These are phyloP conservation scores for Reinhardtius hippoglossoides DNA, from an alignment of 2,113 vertebrate species.

Conservation along the genomic window DNA sequence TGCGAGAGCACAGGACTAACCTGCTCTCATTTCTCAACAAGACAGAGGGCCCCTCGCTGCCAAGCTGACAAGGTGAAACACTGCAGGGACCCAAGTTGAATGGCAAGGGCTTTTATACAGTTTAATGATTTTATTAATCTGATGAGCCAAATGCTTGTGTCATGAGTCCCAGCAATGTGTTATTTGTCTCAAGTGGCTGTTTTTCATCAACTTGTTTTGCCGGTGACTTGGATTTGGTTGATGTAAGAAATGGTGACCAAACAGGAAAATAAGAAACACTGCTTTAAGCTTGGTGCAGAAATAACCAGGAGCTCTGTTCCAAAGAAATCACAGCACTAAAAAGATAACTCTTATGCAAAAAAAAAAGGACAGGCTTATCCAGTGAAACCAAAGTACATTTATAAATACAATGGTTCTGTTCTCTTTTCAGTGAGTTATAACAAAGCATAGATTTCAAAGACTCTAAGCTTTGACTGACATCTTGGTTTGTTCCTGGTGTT, in stretches of 20 bases:
- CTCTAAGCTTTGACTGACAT: conserved; percentile 48
- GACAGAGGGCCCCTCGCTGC: conserved; percentile 72
- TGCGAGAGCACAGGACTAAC: conserved; percentile 56
- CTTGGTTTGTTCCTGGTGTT: conserved; percentile 55
- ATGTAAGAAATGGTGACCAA: conserved; percentile 23
- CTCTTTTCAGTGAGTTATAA: conserved; percentile 20
- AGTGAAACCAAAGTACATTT: conserved; percentile 54
- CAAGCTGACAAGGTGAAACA: conserved; percentile 80
- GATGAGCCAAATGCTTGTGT: conserved; percentile 66
- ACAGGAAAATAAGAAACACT: conserved; percentile 35
- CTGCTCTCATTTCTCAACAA: conserved; percentile 77
- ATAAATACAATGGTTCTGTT: conserved; percentile 58
- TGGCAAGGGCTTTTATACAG: conserved; percentile 70
- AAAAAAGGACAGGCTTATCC: conserved; percentile 37
- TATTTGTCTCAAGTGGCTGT: conserved; percentile 57
- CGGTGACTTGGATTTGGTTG: conserved; percentile 46
- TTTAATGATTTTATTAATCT: conserved; percentile 79
- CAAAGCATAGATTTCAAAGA: conserved; percentile 42
- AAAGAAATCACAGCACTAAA: too few species aligned
- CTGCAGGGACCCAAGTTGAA: conserved; percentile 63
- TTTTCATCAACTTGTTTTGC: conserved; percentile 48
- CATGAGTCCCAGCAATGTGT: conserved; percentile 35
- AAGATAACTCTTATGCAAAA: too few species aligned
- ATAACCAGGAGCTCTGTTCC: too few species aligned
- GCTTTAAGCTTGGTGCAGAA: background rate